Percentiles rank a stretch among this genome's conserved stretches.
These are phyloP conservation scores for Erpobdella octoculata DNA, from an alignment of 2,888 invertebrate genomes.

Conservation along the genomic window DNA sequence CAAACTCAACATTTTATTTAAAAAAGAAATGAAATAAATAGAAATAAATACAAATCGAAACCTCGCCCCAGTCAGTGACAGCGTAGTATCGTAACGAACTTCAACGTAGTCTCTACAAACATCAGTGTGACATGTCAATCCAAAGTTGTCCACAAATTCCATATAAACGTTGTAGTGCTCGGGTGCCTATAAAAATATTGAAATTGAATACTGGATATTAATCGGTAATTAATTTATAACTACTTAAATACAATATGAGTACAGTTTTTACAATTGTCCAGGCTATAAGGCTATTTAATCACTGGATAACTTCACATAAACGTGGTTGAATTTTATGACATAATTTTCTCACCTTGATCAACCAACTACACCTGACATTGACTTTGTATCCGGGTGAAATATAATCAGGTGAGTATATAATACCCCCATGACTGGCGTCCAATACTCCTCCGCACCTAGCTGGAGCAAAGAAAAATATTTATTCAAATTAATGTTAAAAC, in stretches of 20 bases:
- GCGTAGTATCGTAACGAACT: slow-evolving; percentile 42
- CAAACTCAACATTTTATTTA: too few relatives aligned
- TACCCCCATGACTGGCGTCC: slow-evolving; percentile 36
- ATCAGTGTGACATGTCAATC: slow-evolving; percentile 37
- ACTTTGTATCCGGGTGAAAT: slow-evolving; percentile 35
- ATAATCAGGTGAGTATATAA: slow-evolving; percentile 40
- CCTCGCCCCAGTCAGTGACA: slow-evolving; percentile 44
- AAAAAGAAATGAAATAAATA: too few relatives aligned
- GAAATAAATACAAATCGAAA: too few relatives aligned
- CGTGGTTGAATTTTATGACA: neutral
- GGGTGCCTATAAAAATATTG: too few relatives aligned
- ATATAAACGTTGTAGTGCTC: slow-evolving; percentile 39
- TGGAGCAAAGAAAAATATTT: slow-evolving; percentile 22
- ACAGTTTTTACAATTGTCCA: neutral
- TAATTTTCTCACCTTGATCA: slow-evolving; percentile 40
- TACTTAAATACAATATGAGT: neutral
- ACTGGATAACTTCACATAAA: neutral
- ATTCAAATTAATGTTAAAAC: too few relatives aligned
- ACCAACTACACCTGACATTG: slow-evolving; percentile 42
- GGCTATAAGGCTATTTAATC: neutral
- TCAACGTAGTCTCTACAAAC: slow-evolving; percentile 44
- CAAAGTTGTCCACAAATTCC: slow-evolving; percentile 39
- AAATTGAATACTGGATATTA: too few relatives aligned
- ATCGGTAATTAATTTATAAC: neutral
- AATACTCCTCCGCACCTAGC: slow-evolving; percentile 38